Percentiles rank a stretch among this genome's conserved stretches.
These are phyloP conservation scores for Todus mexicanus DNA, from an alignment of 2,797 vertebrate species.

Conservation along the genomic window DNA sequence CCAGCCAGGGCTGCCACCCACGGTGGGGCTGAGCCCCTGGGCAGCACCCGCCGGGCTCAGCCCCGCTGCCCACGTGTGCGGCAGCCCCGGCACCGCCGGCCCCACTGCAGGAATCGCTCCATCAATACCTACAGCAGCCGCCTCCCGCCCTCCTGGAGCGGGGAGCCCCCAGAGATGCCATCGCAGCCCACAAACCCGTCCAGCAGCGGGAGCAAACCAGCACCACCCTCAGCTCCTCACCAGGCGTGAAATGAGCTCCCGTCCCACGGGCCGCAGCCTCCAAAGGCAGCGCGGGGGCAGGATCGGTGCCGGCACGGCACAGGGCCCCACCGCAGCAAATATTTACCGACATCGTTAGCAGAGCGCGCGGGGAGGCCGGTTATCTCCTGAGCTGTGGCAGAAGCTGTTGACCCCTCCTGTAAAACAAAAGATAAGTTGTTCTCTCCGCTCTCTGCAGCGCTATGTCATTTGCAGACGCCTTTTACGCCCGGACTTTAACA, in stretches of 20 bases:
- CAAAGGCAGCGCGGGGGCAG: background rate
- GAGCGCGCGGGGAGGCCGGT: fast-evolving
- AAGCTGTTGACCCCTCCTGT: background rate
- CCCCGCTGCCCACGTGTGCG: background rate
- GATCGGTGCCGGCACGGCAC: background rate
- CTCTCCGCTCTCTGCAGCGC: background rate
- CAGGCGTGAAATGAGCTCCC: fast-evolving
- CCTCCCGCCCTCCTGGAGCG: background rate
- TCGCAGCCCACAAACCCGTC: background rate
- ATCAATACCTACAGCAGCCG: background rate
- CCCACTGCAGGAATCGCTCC: fast-evolving
- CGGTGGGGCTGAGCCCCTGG: fast-evolving
- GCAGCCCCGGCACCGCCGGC: background rate
- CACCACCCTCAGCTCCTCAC: background rate
- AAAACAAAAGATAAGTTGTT: background rate
- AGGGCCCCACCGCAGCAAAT: background rate
- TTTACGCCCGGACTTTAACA: background rate
- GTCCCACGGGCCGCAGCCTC: fast-evolving
- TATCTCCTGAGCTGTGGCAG: background rate
- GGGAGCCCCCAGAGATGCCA: background rate
- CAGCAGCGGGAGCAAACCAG: fast-evolving
- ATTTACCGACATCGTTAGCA: background rate
- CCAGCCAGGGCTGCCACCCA: background rate
- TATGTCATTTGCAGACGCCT: background rate
- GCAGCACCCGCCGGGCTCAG: background rate